Base-by-base conservation (phyloP, 2,888 invertebrate species). In the Drosophila niveifrons region DNA sequence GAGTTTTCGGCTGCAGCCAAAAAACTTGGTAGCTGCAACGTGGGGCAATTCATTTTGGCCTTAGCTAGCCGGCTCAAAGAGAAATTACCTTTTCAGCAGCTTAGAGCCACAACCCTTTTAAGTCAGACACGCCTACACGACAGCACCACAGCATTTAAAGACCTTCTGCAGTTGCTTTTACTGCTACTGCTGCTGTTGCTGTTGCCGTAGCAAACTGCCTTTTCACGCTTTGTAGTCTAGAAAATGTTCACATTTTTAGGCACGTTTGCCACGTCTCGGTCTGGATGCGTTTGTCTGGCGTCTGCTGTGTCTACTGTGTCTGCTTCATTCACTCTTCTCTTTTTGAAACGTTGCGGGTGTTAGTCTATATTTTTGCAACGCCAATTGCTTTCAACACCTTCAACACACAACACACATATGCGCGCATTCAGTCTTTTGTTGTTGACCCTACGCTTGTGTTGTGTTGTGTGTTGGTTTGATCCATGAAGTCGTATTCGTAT, bases 321-420 rank as follows among this genome's bases (percentile, higher is more conserved):
- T 36, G 34, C 23, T 61, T 23, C 23, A 23, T 23, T 23, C 6
- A 23, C 23, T 23, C 23, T 23, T 23, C n/a, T 8, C 52, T 46
- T 15, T n/a, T 41, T 23, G 6, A 23, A 9, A 31, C 17, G n/a
- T 9, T 41, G 39, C 13, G 36, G 47, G 18, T 58, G 53, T 62
- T 41, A 52, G 63, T 68, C 58, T 70, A 58, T 70, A 75, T 86
- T 79, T 80, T 78, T 83, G 76, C 81, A 72, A 71, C 72, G 77
- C 71, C 87, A 73, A 87, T 83, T 86, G 84, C 86, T 81, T 84
- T 84, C 77, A 89, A 89, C 84, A 84, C 88, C 81, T 86, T 29
- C 64, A 55, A 64, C 55, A 61, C 52, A 66, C 61, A 11, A 72
- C 58, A 58, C 56, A 66, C 56, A 47, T 29, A 39, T n/a, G n/a